Percentiles rank a stretch among this genome's conserved stretches.
These are phyloP conservation scores for Disparrhopalites patrizii DNA, from an alignment of 2,888 invertebrate genomes.

Conservation along the genomic window DNA sequence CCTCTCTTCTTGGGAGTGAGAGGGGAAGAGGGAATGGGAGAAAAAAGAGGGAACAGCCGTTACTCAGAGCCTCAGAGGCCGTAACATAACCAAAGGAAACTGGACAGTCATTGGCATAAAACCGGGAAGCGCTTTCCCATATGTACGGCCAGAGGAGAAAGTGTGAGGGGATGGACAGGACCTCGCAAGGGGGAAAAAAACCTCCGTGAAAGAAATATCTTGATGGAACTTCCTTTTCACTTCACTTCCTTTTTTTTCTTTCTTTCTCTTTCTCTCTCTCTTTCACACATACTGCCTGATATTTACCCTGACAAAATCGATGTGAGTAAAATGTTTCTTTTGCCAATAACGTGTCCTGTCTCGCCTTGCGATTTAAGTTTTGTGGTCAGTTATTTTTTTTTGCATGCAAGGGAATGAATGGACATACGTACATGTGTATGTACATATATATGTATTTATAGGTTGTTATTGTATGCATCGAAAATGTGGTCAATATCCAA, in stretches of 20 bases:
- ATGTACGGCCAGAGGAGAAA: not conserved
- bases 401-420: not conserved
- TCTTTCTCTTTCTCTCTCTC: not conserved
- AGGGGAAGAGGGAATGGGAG: too few relatives aligned
- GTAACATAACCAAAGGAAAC: constrained; percentile 7
- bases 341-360: not conserved
- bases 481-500: too few relatives aligned
- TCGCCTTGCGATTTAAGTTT: not conserved
- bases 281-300: not conserved
- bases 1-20: too few relatives aligned
- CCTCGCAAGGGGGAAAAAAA: too few relatives aligned
- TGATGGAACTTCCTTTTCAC: not conserved
- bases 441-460: too few relatives aligned
- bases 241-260: not conserved
- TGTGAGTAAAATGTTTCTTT: constrained; percentile 4
- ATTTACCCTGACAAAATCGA: not conserved
- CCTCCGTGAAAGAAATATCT: too few relatives aligned
- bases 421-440: not conserved
- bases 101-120: constrained; percentile 10
- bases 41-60: not conserved
- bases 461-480: too few relatives aligned
- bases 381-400: not conserved
- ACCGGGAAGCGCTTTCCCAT: not conserved
- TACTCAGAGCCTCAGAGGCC: not conserved
- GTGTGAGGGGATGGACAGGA: too few relatives aligned